Evolutionary conservation across 2,888 invertebrate genomes (phyloP).

Genomic region (Melipona bicolor): DNA sequence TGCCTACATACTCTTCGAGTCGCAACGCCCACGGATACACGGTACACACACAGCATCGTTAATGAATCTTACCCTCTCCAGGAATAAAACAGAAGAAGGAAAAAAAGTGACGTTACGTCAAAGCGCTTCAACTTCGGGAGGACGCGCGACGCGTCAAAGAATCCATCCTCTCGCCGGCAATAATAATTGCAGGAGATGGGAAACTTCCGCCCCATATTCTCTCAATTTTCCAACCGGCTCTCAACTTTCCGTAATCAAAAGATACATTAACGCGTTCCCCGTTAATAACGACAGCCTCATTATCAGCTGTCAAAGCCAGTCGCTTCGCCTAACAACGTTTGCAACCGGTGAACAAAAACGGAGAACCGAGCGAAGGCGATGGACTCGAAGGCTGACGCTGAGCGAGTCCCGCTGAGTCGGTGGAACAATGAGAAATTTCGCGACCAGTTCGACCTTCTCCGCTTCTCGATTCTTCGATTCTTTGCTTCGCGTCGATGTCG

Average conservation of each 20-base stretch:
- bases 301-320: slow-evolving; percentile 13
- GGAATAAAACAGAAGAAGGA: too few species aligned
- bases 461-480: not conserved
- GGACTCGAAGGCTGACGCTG: too few species aligned
- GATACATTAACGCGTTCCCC: not conserved
- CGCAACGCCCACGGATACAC: not conserved
- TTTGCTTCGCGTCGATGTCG: not conserved
- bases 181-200: not conserved
- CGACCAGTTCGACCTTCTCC: slow-evolving; percentile 1
- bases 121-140: not conserved
- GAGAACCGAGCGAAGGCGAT: too few species aligned
- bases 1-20: too few species aligned
- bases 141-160: not conserved
- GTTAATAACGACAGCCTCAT: slow-evolving; percentile 18
- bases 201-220: not conserved
- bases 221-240: not conserved
- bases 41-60: not conserved
- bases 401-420: too few species aligned
- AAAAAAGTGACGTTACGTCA: not conserved
- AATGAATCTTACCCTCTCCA: not conserved
- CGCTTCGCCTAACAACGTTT: not conserved
- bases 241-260: not conserved
- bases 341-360: not conserved
- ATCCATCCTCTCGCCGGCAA: not conserved
- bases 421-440: not conserved